Evolutionary conservation across 2,113 vertebrate species (phyloP), one percentile per base, ranked within the genome.

Genomic region (Perccottus glenii): DNA sequence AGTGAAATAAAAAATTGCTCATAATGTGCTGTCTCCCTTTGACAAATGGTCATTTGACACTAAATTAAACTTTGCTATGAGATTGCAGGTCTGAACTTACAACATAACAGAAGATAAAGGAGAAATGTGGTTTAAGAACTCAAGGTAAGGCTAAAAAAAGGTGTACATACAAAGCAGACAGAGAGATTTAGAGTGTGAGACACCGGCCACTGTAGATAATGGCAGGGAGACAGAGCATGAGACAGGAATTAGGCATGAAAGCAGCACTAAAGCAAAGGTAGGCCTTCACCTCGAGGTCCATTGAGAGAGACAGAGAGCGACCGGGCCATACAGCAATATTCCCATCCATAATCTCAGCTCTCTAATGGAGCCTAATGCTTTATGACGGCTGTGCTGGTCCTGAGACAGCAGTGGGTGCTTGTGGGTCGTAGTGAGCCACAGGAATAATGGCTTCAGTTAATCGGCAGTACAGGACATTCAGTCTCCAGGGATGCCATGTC

Each of bases 401-500:
- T 66, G 55, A 79, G 74, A 61, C 49, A 3, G 60, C 5, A 19
- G 60, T 12, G 75, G 83, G 67, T 55, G 64, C 72, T 42, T 73
- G 70, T n/a, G 58, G 81, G 78, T 75, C 11, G 15, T 36, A 64
- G 79, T 51, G 78, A 75, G 67, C 71, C 64, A 59, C 72, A 73
- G 78, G 69, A 82, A 77, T 87, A 82, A 87, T 71, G 69, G 68
- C 77, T 60, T 64, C 58, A 75, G 77, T 84, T 78, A 81, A 85
- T 88, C 80, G 75, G 75, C 64, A 57, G 73, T 47, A 63, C 70
- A 69, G 78, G 69, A 83, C 72, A 65, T 74, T 80, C 61, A 42
- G 66, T 72, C 83, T 80, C 64, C 16, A 38, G 61, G 60, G 80
- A 73, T 65, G 63, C 59, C 46, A 9, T 86, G 85, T 82, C 86